Evolutionary conservation across 2,113 vertebrate genomes (phyloP), one percentile per base, ranked within the genome.

Genomic region (Aptenodytes forsteri): DNA sequence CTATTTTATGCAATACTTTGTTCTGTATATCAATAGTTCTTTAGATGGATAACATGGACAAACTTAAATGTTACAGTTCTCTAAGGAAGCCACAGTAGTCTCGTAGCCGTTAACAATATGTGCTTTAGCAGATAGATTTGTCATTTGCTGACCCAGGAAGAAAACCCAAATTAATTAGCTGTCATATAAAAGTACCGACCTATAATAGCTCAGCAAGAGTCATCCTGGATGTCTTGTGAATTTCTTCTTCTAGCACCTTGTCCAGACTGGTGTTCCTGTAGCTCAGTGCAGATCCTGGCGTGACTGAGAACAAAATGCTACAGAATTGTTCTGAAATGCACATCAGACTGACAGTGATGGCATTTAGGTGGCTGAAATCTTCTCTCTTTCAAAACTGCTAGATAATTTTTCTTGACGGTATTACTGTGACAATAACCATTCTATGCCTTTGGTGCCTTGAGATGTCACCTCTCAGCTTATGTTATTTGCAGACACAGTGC

Each of bases 301-400:
- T 54, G 70, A 66, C 73, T 89, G 83, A 94, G 66, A 83, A 90
- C 46, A 91, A 95, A 95, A 87, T 87, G 84, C 66, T 89, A 49
- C 81, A 69, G 58, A 72, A 89, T 85, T 91, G 62, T 65, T 89
- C 78, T 85, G 81, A 92, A 94, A 90, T 90, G 84, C 81, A 70
- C 91, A 95, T 95, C 94, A 97, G 78, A n/a, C 94, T 91, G 96
- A 95, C 91, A 91, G 70, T 49, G 66, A 77, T 94, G 94, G 78
- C 89, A 89, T 96, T 96, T 93, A 54, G 49, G 42, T 93, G 91
- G 83, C 89, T 89, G 87, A 91, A 96, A 85, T 76, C 55, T 47
- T 89, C 59, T 79, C 73, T 81, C 47, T 76, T 75, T 87, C 54
- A 42, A 47, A 95, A 87, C 54, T 3, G 66, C 61, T 58, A 61